phyloP scores from a whole-genome alignment of 1,140 invertebrate genomes.

The Leguminivora glycinivorella region DNA sequence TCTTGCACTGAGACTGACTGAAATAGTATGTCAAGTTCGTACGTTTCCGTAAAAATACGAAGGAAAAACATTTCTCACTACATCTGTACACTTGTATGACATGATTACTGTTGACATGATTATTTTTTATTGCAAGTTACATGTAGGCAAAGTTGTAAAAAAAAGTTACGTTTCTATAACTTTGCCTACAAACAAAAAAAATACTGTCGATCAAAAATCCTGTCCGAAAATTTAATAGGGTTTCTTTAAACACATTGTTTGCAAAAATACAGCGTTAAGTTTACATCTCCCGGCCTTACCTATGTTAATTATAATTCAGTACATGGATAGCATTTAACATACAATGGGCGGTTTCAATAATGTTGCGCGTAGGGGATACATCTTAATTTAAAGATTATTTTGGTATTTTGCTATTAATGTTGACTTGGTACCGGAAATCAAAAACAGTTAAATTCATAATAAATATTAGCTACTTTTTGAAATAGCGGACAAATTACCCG shows the following conservation, averaged over 20 bases:
- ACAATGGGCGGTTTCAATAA: constrained; percentile 53
- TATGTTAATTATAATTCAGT: constrained; percentile 42
- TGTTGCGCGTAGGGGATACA: constrained; percentile 18
- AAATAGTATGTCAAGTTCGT: no score
- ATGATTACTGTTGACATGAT: neutral
- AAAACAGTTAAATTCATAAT: no score
- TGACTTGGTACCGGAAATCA: neutral
- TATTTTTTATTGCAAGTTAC: no score
- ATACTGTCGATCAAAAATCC: neutral
- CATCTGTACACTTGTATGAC: neutral
- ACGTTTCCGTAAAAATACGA: no score
- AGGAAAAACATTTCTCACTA: no score
- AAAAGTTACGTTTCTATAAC: neutral
- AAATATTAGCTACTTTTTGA: no score
- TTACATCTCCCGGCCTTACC: constrained; percentile 39
- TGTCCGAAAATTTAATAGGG: constrained; percentile 3
- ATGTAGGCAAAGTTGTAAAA: neutral
- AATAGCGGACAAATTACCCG: no score
- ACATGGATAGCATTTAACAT: constrained; percentile 48
- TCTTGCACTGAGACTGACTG: no score
- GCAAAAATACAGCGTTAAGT: constrained; percentile 51
- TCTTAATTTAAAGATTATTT: neutral
- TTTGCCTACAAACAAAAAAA: neutral
- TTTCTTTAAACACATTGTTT: constrained; percentile 38
- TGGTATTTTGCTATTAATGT: neutral